These are phyloP conservation scores for Athene cunicularia DNA, from an alignment of 2,113 vertebrate genomes.

Conservation along the genomic window DNA sequence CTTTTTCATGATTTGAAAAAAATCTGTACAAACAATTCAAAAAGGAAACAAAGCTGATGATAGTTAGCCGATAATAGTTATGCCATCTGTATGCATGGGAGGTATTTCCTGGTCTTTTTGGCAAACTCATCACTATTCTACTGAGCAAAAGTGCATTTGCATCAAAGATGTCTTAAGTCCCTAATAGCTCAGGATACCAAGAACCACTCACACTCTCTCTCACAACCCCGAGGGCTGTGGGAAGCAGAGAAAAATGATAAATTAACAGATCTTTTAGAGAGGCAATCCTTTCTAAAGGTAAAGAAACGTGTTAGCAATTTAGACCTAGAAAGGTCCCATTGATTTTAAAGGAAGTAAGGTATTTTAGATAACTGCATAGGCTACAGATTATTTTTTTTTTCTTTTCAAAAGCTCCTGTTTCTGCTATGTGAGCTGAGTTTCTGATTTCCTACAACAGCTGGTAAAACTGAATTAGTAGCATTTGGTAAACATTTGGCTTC, in stretches of 20 bases:
- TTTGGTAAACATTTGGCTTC: background rate
- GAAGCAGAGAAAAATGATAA: background rate
- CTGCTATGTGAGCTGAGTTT: background rate
- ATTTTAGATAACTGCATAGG: background rate
- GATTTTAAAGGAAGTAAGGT: background rate
- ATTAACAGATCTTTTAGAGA: background rate
- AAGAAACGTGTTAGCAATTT: background rate
- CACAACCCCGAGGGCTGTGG: background rate
- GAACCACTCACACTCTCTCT: background rate
- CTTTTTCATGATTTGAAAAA: slow-evolving; percentile 1
- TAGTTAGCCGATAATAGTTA: background rate
- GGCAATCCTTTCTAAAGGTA: background rate
- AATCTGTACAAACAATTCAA: background rate
- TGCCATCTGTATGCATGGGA: slow-evolving; percentile 35
- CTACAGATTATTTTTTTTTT: background rate
- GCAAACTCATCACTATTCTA: slow-evolving; percentile 50
- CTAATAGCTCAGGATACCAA: background rate
- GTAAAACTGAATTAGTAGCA: background rate
- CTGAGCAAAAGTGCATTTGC: slow-evolving; percentile 30
- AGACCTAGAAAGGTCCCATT: background rate
- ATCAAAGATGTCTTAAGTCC: background rate
- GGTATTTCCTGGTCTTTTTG: slow-evolving; percentile 47
- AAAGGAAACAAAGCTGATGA: slow-evolving; percentile 5
- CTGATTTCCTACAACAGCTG: background rate
- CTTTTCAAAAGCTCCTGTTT: background rate